A percentile compares a stretch with the other conserved stretches of the same genome.
These are phyloP conservation scores for Stictonetta naevosa DNA, from an alignment of 2,113 vertebrate genomes.

Conservation along the genomic window DNA sequence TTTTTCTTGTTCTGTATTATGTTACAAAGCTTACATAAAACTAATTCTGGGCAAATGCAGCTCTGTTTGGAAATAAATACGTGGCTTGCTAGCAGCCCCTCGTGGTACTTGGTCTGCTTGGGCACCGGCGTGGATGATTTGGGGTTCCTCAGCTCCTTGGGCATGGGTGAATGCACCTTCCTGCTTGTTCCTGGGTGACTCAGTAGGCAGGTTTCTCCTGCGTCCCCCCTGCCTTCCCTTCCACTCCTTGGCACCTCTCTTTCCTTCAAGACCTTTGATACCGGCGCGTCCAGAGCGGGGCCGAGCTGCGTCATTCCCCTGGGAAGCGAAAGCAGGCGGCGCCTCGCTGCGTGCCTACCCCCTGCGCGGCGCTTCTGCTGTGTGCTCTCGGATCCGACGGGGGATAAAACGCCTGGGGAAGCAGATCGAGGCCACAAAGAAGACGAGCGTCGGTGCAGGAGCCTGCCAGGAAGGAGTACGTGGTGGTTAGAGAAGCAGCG, in stretches of 20 bases:
- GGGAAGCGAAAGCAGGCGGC: background rate
- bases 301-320: background rate
- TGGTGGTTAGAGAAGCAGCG: rapidly evolving
- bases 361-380: background rate
- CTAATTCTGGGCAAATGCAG: background rate
- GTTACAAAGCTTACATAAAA: background rate
- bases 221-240: background rate
- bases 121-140: background rate
- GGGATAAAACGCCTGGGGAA: background rate
- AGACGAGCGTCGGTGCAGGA: background rate
- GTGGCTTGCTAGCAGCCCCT: background rate
- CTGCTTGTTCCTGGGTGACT: background rate
- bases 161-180: no score
- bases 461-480: background rate
- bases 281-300: background rate
- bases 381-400: background rate
- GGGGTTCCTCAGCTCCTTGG: background rate
- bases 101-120: background rate
- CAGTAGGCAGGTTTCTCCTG: background rate
- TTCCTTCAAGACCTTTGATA: background rate
- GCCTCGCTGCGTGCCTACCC: background rate
- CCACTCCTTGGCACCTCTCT: background rate
- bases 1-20: background rate
- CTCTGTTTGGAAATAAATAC: background rate
- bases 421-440: background rate